Conservation (phyloP, 2,888 invertebrate species). For the Adineta ricciae region DNA sequence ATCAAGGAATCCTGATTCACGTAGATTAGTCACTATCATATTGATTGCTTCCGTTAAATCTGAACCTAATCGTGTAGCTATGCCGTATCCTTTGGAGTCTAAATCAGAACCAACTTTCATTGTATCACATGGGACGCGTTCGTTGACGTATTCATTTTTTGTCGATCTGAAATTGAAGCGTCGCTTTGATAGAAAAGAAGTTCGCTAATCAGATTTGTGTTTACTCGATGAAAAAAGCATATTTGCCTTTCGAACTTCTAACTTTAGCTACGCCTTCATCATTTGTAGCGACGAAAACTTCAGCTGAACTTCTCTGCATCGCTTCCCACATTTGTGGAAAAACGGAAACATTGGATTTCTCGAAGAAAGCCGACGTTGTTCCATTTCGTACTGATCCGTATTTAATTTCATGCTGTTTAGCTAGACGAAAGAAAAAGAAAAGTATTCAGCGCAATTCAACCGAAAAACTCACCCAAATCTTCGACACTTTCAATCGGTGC, state of each 20-base stretch:
- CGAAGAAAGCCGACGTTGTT: constrained; percentile 70
- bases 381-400: constrained; percentile 49
- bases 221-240: constrained; percentile 54
- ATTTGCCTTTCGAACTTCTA: constrained; percentile 57
- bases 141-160: constrained; percentile 71
- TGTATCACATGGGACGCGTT: constrained; percentile 74
- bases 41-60: constrained; percentile 78
- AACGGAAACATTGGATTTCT: constrained; percentile 26
- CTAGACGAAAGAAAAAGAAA: constrained; percentile 50
- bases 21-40: constrained; percentile 74
- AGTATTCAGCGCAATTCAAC: no score
- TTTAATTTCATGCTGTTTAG: constrained; percentile 59
- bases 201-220: no score
- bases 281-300: constrained; percentile 26
- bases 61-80: constrained; percentile 82
- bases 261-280: constrained; percentile 32
- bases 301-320: constrained; percentile 27
- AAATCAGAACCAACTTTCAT: constrained; percentile 67
- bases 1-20: constrained; percentile 79
- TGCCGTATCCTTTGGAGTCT: constrained; percentile 73
- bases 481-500: constrained; percentile 83
- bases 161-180: constrained; percentile 43
- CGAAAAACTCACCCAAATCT: constrained; percentile 60
- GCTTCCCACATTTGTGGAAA: constrained; percentile 33
- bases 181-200: no score